phyloP scores from a whole-genome alignment of 2,797 vertebrate species.

The Sebastes iracundus region DNA sequence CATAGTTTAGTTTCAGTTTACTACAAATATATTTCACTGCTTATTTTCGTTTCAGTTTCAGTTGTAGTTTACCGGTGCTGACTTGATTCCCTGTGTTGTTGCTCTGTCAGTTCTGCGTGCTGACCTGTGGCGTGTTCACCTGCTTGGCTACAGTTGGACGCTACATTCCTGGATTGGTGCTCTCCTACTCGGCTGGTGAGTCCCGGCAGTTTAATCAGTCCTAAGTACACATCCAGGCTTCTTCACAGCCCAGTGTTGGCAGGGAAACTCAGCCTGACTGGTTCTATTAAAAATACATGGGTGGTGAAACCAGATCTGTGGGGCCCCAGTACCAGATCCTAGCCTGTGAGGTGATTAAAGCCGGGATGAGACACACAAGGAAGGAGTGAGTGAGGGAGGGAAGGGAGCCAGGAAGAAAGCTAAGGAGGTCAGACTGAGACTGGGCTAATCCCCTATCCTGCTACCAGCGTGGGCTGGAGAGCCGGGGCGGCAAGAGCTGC shows the following conservation, averaged over 20 bases:
- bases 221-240: slow-evolving; percentile 21
- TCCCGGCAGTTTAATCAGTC: slow-evolving; percentile 50
- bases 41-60: no score
- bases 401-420: slow-evolving; percentile 39
- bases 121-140: slow-evolving; percentile 89
- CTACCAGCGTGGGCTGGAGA: slow-evolving; percentile 32
- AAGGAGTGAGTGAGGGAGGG: slow-evolving; percentile 21
- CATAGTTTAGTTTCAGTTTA: no score
- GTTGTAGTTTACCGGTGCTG: neutral
- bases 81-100: slow-evolving; percentile 8
- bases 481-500: slow-evolving; percentile 16
- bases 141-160: slow-evolving; percentile 90
- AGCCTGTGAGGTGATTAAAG: slow-evolving; percentile 72
- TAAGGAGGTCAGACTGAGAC: slow-evolving; percentile 67
- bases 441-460: slow-evolving; percentile 66
- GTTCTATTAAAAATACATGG: slow-evolving; percentile 68
- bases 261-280: slow-evolving; percentile 38
- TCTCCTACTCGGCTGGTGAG: slow-evolving; percentile 93
- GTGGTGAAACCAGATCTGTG: slow-evolving; percentile 69
- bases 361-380: slow-evolving; percentile 28
- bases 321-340: slow-evolving; percentile 16
- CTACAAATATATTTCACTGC: no score
- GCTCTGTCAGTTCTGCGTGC: slow-evolving; percentile 90
- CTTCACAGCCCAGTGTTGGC: slow-evolving; percentile 15
- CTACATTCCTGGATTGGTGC: slow-evolving; percentile 90